Evolutionary conservation across 2,888 invertebrate species (phyloP), one percentile per base, ranked within the genome.

Genomic region (Epiblema foenella): DNA sequence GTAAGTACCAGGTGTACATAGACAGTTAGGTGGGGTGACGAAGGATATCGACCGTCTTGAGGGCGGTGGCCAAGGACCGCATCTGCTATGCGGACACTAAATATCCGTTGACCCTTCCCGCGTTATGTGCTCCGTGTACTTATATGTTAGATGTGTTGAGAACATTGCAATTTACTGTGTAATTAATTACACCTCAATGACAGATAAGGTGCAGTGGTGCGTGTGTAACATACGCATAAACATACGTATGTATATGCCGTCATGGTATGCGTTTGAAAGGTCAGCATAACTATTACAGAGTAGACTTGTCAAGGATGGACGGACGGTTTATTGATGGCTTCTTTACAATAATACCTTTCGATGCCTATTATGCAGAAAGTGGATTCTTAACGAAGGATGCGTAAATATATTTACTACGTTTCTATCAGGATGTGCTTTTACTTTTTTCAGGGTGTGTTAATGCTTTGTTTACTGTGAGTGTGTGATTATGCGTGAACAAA

Each of bases 11-110:
- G 91, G 91, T 91, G 89, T 84, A 89, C 85, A 92, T 91, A 90
- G 85, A 83, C 84, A 85, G 85, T 83, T 86, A 86, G 88, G 89
- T 88, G 90, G 91, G 91, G 91, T 90, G 91, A 89, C 89, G 85
- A 78, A 76, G 74, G 68, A 82, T 92, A 93, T 93, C 92, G 93
- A 93, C 93, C 93, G 93, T 92, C 93, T 93, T 93, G 78, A 88
- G 89, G 90, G 89, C 88, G 90, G 86, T 87, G 89, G 88, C 90
- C 88, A 90, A 92, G 91, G 89, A 90, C 90, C 89, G 89, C 91
- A 91, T 91, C 91, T 90, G 90, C 89, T 90, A 90, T 89, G 89
- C 89, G 90, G 89, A 87, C 89, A 89, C 91, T 91, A 90, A 91
- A 89, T 91, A 92, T 90, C 88, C 91, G 88, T 91, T 91, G 92